Evolutionary conservation across 1,140 invertebrate species (phyloP), one percentile per base, ranked within the genome.

Genomic region (Leptoteleia sp.): DNA sequence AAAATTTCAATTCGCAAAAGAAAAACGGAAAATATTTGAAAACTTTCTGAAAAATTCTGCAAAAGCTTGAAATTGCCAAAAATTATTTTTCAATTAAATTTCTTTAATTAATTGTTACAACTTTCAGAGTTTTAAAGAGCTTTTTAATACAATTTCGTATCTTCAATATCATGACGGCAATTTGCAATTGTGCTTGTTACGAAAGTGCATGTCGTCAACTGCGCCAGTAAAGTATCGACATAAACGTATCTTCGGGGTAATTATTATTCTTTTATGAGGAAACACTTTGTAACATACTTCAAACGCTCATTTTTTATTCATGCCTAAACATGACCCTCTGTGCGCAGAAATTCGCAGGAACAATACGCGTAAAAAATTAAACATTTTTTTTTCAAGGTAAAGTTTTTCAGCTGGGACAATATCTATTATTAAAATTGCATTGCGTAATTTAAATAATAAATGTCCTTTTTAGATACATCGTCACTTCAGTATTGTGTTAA

Each of bases 261-360:
- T 62, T 50, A 50, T 62, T 50, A 62, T 62, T 38, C 31, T 48
- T 62, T 62, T 62, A 62, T 50, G 59, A 62, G 45, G 40, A 38
- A 48, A 62, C 33, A 62, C 22, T 62, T 62, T 50, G 45, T 62
- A 47, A 62, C 45, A 38, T 50, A 40, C 22, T 50, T 62, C 43
- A 48, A 62, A 50, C 45, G 13, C 19, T 62, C 35, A 62, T 62
- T 62, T 25, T 62, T 62, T 38, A 62, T 62, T 62, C 59, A 62
- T 50, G 40, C n/a, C 59, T 50, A 62, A 62, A 62, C 59, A 61
- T 38, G 19, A 17, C 43, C 43, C 29, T 47, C 55, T 35, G 40
- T 61, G 17, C 37, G 37, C 40, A 45, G 55, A 61, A 45, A 61
- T 45, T 29, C 55, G 22, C 29, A 13, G 29, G 42, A 17, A 42